These are phyloP conservation scores for Sialia sialis DNA, from an alignment of 2,113 vertebrate species.

Conservation along the genomic window DNA sequence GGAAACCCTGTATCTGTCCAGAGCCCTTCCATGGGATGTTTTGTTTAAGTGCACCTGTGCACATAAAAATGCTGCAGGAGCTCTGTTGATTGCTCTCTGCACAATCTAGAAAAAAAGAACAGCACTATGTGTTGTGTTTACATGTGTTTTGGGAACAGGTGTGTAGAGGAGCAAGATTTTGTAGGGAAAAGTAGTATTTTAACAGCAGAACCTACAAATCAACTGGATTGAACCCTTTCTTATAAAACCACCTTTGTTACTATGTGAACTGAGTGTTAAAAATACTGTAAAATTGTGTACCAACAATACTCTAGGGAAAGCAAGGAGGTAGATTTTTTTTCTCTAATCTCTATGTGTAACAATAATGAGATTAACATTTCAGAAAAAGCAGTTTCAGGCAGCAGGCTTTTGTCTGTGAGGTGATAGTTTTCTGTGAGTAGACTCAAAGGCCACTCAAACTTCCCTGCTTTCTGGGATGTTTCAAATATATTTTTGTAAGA, in stretches of 20 bases:
- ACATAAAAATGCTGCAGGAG: background rate
- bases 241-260: background rate
- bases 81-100: background rate
- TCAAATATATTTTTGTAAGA: background rate
- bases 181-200: background rate
- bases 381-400: background rate
- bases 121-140: rapidly evolving
- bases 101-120: background rate
- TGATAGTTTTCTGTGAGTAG: background rate
- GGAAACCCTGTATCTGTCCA: background rate
- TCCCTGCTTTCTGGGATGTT: background rate
- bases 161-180: background rate
- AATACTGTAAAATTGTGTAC: background rate
- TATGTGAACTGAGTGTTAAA: background rate
- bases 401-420: background rate
- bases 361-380: background rate
- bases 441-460: background rate
- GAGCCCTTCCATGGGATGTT: background rate
- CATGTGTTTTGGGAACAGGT: rapidly evolving
- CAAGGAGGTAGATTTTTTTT: background rate
- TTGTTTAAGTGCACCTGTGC: background rate
- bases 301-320: background rate
- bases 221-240: background rate
- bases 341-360: background rate
- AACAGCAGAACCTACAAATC: background rate